Evolutionary conservation across 2,797 vertebrate species (phyloP), one percentile per base, ranked within the genome.

Genomic region (Morus bassanus): DNA sequence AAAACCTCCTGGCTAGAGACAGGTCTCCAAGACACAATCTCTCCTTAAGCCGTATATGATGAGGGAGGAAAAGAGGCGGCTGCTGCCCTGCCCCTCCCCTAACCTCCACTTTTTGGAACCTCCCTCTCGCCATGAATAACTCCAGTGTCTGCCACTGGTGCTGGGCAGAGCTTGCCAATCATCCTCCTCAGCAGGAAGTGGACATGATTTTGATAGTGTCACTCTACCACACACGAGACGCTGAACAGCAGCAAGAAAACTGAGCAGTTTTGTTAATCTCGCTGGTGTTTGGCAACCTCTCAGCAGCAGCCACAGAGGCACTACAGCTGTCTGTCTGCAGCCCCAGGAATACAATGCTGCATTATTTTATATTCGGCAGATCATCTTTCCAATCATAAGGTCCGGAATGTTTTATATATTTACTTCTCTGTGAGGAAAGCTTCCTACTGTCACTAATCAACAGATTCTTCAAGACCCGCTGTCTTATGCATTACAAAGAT

Each of bases 131-230:
- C 87, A 78, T 97, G 96, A 97, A 96, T 96, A 95, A 93, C 82
- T 91, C 79, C 82, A 97, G 91, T 97, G 96, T 96, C 79, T 96
- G 91, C 85, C 85, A 45, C 70, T 93, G 93, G 89, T 84, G 85
- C 93, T 78, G 94, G 91, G 96, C 93, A 96, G 96, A 88, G 94
- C 89, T 94, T 93, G 94, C 96, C 96, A 96, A 88, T 95, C 95
- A 91, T 92, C 94, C 79, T 95, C 85, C 94, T 92, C 94, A 91
- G 91, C 96, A 96, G 96, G 96, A 96, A 95, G 85, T 94, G 91
- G 96, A 96, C 96, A 97, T 93, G 96, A 95, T 95, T 97, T 97
- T 96, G 95, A 96, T 96, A 96, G 95, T 96, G 96, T 96, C 96
- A 95, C 85, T 96, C 95, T 93, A 69, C 91, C 95, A 63, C 89